Evolutionary conservation across 1,140 invertebrate species (phyloP).

Genomic region (Drosophila tani): DNA sequence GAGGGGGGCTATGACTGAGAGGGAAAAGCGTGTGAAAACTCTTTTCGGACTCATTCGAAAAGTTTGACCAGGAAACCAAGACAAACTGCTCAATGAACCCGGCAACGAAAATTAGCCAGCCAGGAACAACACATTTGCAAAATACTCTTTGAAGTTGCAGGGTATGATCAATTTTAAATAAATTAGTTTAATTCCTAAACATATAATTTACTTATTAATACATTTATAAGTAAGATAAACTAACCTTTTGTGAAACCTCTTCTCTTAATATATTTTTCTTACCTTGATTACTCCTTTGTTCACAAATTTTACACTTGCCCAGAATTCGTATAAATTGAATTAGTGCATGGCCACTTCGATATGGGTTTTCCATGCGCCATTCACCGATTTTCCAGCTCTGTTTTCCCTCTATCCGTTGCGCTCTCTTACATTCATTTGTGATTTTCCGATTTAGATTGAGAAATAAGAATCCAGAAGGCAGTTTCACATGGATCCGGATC

Average conservation of each 20-base stretch:
- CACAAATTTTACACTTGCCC: constrained; percentile 23
- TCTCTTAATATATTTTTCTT: too few relatives aligned
- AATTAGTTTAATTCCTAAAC: not conserved
- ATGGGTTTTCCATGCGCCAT: constrained; percentile 40
- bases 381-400: constrained; percentile 32
- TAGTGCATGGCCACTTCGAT: constrained; percentile 51
- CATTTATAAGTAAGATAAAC: too few relatives aligned
- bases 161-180: too few relatives aligned
- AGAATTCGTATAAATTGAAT: constrained; percentile 33
- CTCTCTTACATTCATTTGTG: constrained; percentile 15
- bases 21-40: constrained; percentile 37
- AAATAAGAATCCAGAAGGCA: constrained; percentile 14
- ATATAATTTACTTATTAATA: too few relatives aligned
- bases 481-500: constrained; percentile 36
- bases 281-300: not conserved
- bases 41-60: constrained; percentile 22
- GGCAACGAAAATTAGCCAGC: not conserved
- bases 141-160: not conserved
- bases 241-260: too few relatives aligned
- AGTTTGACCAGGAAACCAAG: constrained; percentile 38
- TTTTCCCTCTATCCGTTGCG: not conserved
- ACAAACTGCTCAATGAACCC: constrained; percentile 15
- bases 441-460: constrained; percentile 37
- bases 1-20: not conserved
- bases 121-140: not conserved